Evolutionary conservation across 2,888 invertebrate species (phyloP).

Genomic region (Cephus rjabovi): DNA sequence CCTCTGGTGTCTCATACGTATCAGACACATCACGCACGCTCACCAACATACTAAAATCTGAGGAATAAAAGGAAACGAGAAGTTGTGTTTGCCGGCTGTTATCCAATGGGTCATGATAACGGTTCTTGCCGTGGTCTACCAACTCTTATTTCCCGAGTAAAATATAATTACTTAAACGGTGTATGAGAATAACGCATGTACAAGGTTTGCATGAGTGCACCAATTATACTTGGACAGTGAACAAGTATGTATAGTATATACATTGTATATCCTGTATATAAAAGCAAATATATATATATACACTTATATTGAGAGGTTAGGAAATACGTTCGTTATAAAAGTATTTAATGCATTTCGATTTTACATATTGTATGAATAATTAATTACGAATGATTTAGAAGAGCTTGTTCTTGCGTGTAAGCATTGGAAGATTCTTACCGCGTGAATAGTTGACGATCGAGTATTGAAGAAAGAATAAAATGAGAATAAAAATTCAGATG

Average conservation of each 20-base stretch:
- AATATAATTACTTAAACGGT: neutral
- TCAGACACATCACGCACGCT: conserved; percentile 16
- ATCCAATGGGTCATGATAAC: neutral
- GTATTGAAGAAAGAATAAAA: neutral
- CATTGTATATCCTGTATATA: neutral
- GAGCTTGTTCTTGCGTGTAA: neutral
- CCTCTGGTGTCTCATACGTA: neutral
- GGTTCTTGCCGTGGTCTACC: neutral
- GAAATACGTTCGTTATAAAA: neutral
- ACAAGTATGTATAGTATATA: neutral
- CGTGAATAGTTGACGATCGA: neutral
- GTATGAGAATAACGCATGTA: neutral
- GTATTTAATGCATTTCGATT: neutral
- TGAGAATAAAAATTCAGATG: neutral
- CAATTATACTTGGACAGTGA: neutral
- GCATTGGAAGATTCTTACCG: neutral
- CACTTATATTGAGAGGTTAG: neutral
- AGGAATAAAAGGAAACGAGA: neutral
- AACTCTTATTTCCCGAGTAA: neutral
- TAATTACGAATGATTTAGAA: neutral
- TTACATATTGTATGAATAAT: neutral
- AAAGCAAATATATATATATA: neutral
- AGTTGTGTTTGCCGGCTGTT: neutral
- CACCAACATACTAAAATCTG: conserved; percentile 14
- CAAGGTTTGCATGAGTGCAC: neutral